Conservation (phyloP, 2,113 vertebrate species). For the Psammodynastes pulverulentus region DNA sequence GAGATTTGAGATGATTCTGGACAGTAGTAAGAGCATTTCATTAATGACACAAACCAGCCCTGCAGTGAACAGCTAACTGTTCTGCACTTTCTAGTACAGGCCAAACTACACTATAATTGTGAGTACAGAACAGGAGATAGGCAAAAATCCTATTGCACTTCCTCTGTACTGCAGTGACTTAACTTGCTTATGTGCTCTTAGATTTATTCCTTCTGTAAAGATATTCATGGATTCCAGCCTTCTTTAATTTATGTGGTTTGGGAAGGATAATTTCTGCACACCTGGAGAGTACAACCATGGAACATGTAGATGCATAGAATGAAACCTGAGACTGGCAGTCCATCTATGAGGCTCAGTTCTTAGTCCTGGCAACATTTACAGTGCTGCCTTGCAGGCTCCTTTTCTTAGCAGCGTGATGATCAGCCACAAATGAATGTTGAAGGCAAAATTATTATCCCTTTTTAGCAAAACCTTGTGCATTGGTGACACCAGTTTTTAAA, state of each 20-base stretch:
- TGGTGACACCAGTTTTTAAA: constrained; percentile 1
- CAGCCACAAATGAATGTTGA: background rate
- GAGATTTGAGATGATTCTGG: background rate
- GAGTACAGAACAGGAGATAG: background rate
- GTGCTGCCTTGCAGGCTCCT: background rate
- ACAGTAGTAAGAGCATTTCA: background rate
- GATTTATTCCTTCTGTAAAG: background rate
- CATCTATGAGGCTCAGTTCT: background rate
- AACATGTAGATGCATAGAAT: background rate
- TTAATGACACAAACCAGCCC: background rate
- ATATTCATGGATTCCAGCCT: background rate
- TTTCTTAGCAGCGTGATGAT: background rate
- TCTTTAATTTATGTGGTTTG: background rate
- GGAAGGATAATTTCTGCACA: background rate
- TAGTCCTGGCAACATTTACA: background rate
- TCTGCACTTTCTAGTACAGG: background rate
- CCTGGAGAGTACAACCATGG: background rate
- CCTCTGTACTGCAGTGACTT: background rate
- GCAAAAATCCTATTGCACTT: background rate
- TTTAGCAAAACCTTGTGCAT: background rate
- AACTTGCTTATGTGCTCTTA: background rate
- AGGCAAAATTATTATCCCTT: background rate
- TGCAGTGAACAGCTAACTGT: background rate
- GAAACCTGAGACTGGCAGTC: background rate
- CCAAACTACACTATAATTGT: background rate